Base-by-base conservation (phyloP, 53 echinoderm and acorn worm genomes). In the Echinarachnius parma region DNA sequence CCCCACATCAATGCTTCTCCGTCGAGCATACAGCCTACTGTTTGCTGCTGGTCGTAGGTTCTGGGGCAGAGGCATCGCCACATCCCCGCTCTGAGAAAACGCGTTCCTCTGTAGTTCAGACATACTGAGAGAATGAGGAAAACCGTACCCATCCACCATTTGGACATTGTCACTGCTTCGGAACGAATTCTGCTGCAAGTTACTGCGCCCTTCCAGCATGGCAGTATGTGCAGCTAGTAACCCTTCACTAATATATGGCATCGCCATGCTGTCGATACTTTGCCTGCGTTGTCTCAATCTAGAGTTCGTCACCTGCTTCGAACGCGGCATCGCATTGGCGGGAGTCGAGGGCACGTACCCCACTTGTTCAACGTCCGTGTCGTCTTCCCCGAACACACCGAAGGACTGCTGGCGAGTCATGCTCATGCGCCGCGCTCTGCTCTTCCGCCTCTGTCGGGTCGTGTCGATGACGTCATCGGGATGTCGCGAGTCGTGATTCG, bases 311-410 rank as follows among this genome's bases (percentile, higher is more conserved):
- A 15, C 3, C 10, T 72, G 74, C 25, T 42, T 39, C 2, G 74
- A 36, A 14, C 74, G 34, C 57, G 74, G 57, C 57, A 72, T 28
- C 9, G 74, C 74, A 55, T 55, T 57, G 28, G 74, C 74, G 5
- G 74, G 74, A 2, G 74, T 72, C 28, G 74, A 72, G 9, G 74
- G 74, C 28, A 72, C 74, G 37, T 72, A 72, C 5, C 56, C 74
- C 34, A 72, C 55, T 3, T 36, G 26, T 29, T 72, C 74, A n/a
- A 72, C 22, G 57, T 72, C 74, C 4, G 74, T 72, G 18, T 56
- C 57, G 25, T 72, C 74, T 34, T 72, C 74, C 3, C 74, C 74
- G 45, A 21, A 72, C 4, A 72, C 74, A 5, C 74, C 74, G 42
- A 72, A 72, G 25, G 74, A 55, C 28, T 54, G 74, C 55, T 32